Evolutionary conservation across 2,888 invertebrate species (phyloP).

Genomic region (Sphaerophoria rueppellii): DNA sequence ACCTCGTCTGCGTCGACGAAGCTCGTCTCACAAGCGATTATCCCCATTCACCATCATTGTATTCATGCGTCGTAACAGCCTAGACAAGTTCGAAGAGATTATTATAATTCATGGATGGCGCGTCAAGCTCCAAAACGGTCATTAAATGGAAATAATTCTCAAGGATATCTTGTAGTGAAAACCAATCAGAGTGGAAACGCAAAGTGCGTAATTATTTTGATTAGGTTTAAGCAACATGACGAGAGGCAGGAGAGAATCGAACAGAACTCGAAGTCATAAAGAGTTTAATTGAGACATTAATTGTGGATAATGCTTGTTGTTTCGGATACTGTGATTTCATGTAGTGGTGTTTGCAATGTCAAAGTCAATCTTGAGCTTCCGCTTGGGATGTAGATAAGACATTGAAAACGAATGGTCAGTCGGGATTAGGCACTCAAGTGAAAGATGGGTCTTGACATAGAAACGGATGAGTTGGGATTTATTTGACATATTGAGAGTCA

Average conservation of each 20-base stretch:
- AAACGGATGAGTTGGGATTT: neutral
- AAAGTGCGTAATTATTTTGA: constrained; percentile 67
- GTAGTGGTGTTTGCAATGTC: constrained; percentile 19
- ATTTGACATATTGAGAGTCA: constrained; percentile 51
- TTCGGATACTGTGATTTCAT: neutral
- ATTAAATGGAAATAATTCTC: neutral
- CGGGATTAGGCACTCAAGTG: neutral
- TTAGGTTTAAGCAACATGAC: constrained; percentile 41
- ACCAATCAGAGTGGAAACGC: constrained; percentile 61
- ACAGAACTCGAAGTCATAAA: constrained; percentile 5
- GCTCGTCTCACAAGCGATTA: constrained; percentile 35
- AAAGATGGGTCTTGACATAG: neutral
- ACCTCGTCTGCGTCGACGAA: neutral
- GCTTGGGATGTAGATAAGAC: constrained; percentile 32
- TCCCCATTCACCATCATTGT: neutral
- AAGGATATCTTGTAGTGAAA: constrained; percentile 25
- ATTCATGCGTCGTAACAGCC: neutral
- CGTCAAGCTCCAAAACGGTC: constrained; percentile 1
- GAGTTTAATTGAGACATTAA: constrained; percentile 62
- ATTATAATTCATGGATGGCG: constrained; percentile 53
- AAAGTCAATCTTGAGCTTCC: constrained; percentile 44
- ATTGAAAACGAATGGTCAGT: neutral
- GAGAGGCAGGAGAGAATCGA: neutral
- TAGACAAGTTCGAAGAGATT: constrained; percentile 60
- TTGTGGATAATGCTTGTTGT: neutral